Base-by-base conservation (phyloP, 2,797 vertebrate species). In the Fistularia commersonii region DNA sequence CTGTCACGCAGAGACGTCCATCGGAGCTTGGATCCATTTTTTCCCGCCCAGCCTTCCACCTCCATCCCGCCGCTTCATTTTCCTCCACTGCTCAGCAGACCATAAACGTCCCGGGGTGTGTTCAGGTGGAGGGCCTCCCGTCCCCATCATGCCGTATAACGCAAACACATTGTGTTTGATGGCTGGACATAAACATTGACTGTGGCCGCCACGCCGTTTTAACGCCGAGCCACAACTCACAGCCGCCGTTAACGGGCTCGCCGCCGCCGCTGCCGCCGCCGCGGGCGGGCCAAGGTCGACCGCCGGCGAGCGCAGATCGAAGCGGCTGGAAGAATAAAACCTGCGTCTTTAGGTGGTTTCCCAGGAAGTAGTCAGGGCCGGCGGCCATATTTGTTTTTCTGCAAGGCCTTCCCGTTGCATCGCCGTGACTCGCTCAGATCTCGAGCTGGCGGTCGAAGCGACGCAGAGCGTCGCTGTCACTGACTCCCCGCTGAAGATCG, bases 141-240 rank as follows among this genome's bases (percentile, higher is more conserved):
- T 77, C 77, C 83, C 80, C 76, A 87, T 89, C 80, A 90, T 89
- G 76, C 77, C 83, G 80, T 83, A 83, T 89, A 86, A 90, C 80
- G 88, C 79, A 83, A 86, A 84, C 84, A 84, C 86, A 86, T 87
- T 86, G 86, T 71, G 48, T 88, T 87, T 90, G 86, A 90, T 88
- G 84, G 85, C 74, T 77, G 62, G 84, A 88, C 84, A 87, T 90
- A 91, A 91, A 91, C 84, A 86, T 88, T 86, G 73, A 90, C 80
- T 81, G 86, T 77, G 64, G 72, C 72, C 77, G 66, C 59, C 74
- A 80, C 48, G 38, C 80, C 54, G 79, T 88, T 48, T 89, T 88
- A 88, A 87, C 63, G 54, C 84, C 66, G 58, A 65, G 77, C 83
- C 74, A 83, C 85, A 89, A 87, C 79, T 87, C 83, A 84, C 43